phyloP scores from a whole-genome alignment of 1,140 invertebrate genomes.

The Drosophila gunungcola region DNA sequence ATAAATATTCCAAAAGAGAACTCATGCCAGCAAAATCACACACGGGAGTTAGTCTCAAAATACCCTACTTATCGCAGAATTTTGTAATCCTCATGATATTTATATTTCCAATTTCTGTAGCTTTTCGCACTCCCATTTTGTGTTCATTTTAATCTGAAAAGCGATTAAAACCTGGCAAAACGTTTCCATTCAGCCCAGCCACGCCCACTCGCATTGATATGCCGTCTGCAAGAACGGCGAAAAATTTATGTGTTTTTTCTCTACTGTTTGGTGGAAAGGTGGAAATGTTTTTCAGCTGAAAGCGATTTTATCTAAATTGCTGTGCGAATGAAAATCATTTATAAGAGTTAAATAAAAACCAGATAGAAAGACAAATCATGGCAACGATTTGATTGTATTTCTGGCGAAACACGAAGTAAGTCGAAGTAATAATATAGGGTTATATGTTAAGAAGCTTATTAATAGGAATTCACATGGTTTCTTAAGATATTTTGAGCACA shows the following conservation, averaged over 20 bases:
- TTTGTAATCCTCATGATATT: constrained; percentile 17
- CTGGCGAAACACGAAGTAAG: neutral
- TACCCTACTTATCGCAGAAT: constrained; percentile 30
- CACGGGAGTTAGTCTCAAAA: constrained; percentile 10
- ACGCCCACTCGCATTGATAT: neutral
- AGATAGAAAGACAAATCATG: constrained; percentile 49
- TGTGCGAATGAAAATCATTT: constrained; percentile 60
- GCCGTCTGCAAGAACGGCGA: constrained; percentile 13
- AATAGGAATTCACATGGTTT: neutral
- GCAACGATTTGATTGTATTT: constrained; percentile 18
- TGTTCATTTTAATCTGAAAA: constrained; percentile 32
- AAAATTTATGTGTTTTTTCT: constrained; percentile 34
- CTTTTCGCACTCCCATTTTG: constrained; percentile 3
- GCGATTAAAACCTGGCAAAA: constrained; percentile 56
- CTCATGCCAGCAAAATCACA: constrained; percentile 1
- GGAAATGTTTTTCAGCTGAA: constrained; percentile 23
- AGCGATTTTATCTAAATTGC: constrained; percentile 70
- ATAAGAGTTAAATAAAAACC: constrained; percentile 42
- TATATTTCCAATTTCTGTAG: constrained; percentile 16
- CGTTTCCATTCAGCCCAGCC: constrained; percentile 4
- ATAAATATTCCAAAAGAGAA: constrained; percentile 59
- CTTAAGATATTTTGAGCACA: too few species aligned
- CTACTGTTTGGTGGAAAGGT: constrained; percentile 7
- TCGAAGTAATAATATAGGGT: constrained; percentile 13
- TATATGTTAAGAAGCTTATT: neutral